Conservation (phyloP, 2,888 invertebrate genomes). For the Phaonia tiefii region DNA sequence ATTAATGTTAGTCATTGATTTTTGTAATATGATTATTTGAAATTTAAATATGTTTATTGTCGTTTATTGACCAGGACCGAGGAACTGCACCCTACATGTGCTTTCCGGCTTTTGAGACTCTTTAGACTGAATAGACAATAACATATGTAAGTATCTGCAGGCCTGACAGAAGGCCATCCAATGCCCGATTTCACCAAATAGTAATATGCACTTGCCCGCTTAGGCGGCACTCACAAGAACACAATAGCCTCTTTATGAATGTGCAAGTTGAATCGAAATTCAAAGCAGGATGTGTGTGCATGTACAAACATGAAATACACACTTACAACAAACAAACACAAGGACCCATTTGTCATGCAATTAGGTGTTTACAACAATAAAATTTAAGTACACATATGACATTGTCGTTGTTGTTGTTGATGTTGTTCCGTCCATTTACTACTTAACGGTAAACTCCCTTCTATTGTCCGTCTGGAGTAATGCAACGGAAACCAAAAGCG, state of each 20-base stretch:
- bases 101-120: too few relatives aligned
- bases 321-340: conserved; percentile 34
- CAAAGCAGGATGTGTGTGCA: conserved; percentile 25
- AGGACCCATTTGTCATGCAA: conserved; percentile 23
- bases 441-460: conserved; percentile 40
- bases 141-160: not conserved
- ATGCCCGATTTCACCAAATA: too few relatives aligned
- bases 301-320: conserved; percentile 37
- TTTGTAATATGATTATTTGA: too few relatives aligned
- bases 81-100: too few relatives aligned
- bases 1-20: too few relatives aligned
- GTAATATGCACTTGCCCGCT: too few relatives aligned
- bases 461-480: conserved; percentile 48
- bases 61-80: too few relatives aligned
- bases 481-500: conserved; percentile 62
- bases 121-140: too few relatives aligned
- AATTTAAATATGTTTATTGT: too few relatives aligned
- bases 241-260: conserved; percentile 39
- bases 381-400: conserved; percentile 23
- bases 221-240: conserved; percentile 30
- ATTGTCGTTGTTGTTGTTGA: conserved; percentile 48
- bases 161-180: too few relatives aligned
- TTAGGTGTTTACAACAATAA: conserved; percentile 57
- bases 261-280: conserved; percentile 5
- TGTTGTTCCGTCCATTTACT: conserved; percentile 10